phyloP scores from a whole-genome alignment of 2,797 vertebrate species.

The Gobio occitaniae region DNA sequence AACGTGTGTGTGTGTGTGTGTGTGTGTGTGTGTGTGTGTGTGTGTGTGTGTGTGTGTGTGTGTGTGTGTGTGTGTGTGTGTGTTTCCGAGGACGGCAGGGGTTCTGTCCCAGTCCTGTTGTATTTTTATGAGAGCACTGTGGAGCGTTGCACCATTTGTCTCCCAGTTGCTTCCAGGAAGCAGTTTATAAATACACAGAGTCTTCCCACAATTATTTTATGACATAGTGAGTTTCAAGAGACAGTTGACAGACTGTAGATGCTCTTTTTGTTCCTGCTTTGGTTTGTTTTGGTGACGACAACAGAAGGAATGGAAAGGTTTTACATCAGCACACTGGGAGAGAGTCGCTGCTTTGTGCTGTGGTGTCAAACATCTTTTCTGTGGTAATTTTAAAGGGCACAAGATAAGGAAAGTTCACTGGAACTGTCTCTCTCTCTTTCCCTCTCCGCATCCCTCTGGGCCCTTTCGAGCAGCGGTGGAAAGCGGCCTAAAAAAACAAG shows the following conservation, averaged over 20 bases:
- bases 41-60: no score
- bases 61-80: no score
- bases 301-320: slow-evolving; percentile 43
- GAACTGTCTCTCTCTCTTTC: slow-evolving; percentile 33
- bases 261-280: slow-evolving; percentile 4
- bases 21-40: no score
- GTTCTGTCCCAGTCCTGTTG: background rate
- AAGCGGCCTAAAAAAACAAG: slow-evolving; percentile 63
- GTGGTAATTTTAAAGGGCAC: slow-evolving; percentile 40
- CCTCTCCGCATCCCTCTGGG: slow-evolving; percentile 52
- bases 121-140: slow-evolving; percentile 47
- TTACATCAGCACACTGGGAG: slow-evolving; percentile 49
- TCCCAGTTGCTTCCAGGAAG: slow-evolving; percentile 54
- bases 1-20: no score
- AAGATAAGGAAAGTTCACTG: slow-evolving; percentile 45
- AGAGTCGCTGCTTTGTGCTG: slow-evolving; percentile 19
- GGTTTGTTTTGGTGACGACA: slow-evolving; percentile 31
- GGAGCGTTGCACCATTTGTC: slow-evolving; percentile 52
- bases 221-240: slow-evolving; percentile 51
- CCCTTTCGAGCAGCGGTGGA: slow-evolving; percentile 68
- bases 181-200: slow-evolving; percentile 57
- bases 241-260: slow-evolving; percentile 52
- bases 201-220: slow-evolving; percentile 60
- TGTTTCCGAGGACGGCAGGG: background rate
- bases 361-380: slow-evolving; percentile 41